Evolutionary conservation across 37 sponge, comb jelly and placozoan species (phyloP), one percentile per base, ranked within the genome.

Genomic region (Oscarella lobularis): DNA sequence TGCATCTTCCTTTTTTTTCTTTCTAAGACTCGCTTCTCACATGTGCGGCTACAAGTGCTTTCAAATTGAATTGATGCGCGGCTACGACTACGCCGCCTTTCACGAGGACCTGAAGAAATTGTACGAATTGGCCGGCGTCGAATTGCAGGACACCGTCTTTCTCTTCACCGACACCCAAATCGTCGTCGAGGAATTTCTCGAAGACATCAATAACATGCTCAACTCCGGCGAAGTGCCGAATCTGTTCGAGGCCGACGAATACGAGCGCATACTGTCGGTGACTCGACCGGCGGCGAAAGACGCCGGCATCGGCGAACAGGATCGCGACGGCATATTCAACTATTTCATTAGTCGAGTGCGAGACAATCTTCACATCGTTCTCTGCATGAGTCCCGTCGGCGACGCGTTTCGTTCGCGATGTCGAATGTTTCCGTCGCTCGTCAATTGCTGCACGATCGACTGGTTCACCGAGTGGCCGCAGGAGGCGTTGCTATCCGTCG

Each of bases 391-490:
- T 81, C 99, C 99, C 40, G 95, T 98, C 2, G 99, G 99, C 2
- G 99, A 98, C 34, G 74, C 92, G 68, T 98, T 98, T 80, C 72
- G 99, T 31, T 76, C 99, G 1, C 73, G 99, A 1, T 91, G 92
- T 40, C 84, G 99, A 2, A 93, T 94, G 99, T 98, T 98, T 83
- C 99, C 99, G 3, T 94, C 95, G 2, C 87, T 98, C 1, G 95
- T 98, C 60, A 98, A 93, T 79, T 98, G 99, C 78, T 98, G 99
- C 73, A 98, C 99, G n/a, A 98, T 98, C 35, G 99, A 98, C 66
- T 98, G 99, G 99, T 98, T 98, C 82, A 94, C 92, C 31, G 89
- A 89, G 66, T 98, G 99, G 99, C 99, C 99, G 2, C 76, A 85
- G 39, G 94, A 97, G 69, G 98, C 98, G 20, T 73, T 97, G 74